Percentiles rank a stretch among this genome's conserved stretches.
Evolutionary conservation across 2,797 vertebrate species (phyloP).

Genomic region (Sarcophilus harrisii): DNA sequence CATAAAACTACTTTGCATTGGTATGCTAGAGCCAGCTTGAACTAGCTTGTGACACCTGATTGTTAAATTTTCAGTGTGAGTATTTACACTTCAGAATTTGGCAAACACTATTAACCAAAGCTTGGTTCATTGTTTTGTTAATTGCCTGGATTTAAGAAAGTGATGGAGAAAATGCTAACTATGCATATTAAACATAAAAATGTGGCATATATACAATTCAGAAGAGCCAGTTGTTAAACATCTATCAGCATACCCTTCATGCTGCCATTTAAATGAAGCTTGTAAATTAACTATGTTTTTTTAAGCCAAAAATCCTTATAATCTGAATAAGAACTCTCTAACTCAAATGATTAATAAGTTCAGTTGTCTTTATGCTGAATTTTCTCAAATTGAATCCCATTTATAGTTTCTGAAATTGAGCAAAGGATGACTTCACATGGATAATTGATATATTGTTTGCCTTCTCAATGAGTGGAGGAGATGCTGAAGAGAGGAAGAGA

Average conservation of each 20-base stretch:
- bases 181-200: background rate
- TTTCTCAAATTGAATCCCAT: background rate
- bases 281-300: background rate
- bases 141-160: background rate
- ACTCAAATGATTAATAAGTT: background rate
- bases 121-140: background rate
- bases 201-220: background rate
- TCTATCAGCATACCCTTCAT: background rate
- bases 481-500: background rate
- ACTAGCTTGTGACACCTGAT: background rate
- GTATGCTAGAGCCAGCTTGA: background rate
- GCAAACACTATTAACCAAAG: background rate
- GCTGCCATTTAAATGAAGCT: background rate
- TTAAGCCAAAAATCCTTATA: background rate
- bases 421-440: background rate
- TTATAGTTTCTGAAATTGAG: background rate
- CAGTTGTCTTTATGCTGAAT: background rate
- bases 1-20: background rate
- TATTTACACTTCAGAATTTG: background rate
- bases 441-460: background rate
- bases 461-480: background rate
- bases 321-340: background rate
- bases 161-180: background rate
- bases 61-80: background rate
- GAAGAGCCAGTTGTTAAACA: background rate